Conservation (phyloP, 2,888 invertebrate species). For the Eremobia ochroleuca region DNA sequence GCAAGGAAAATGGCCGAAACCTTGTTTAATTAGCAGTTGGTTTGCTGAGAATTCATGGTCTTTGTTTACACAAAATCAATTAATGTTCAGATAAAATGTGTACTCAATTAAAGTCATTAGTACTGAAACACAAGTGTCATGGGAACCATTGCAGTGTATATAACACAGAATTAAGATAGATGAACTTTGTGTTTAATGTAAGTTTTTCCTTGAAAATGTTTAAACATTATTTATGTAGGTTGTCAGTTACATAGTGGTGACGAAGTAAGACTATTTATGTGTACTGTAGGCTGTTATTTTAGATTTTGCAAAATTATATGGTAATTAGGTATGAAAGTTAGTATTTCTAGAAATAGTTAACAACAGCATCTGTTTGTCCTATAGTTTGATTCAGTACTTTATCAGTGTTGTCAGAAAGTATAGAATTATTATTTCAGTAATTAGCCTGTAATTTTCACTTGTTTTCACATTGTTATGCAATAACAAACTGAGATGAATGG, state of each 20-base stretch:
- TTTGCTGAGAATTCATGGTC: slow-evolving; percentile 26
- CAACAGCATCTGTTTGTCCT: neutral
- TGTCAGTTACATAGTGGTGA: slow-evolving; percentile 9
- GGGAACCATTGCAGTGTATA: slow-evolving; percentile 35
- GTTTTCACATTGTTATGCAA: neutral
- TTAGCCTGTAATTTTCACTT: neutral
- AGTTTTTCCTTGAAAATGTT: slow-evolving; percentile 51
- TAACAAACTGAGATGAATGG: neutral
- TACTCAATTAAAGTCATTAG: slow-evolving; percentile 23
- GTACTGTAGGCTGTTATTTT: neutral
- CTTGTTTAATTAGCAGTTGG: slow-evolving; percentile 15
- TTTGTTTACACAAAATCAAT: slow-evolving; percentile 42
- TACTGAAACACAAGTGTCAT: slow-evolving; percentile 36
- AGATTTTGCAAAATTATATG: neutral
- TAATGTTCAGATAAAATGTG: slow-evolving; percentile 24
- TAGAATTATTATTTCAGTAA: slow-evolving; percentile 9
- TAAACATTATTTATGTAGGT: slow-evolving; percentile 21
- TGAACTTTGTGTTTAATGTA: slow-evolving; percentile 19
- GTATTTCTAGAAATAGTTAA: neutral
- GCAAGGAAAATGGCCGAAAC: slow-evolving; percentile 7
- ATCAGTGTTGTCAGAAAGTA: neutral
- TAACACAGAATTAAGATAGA: slow-evolving; percentile 20
- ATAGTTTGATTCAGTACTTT: neutral
- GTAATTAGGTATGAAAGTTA: neutral
- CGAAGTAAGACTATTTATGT: neutral